These are phyloP conservation scores for Leptopilina myrica DNA, from an alignment of 2,888 invertebrate genomes.

Conservation along the genomic window DNA sequence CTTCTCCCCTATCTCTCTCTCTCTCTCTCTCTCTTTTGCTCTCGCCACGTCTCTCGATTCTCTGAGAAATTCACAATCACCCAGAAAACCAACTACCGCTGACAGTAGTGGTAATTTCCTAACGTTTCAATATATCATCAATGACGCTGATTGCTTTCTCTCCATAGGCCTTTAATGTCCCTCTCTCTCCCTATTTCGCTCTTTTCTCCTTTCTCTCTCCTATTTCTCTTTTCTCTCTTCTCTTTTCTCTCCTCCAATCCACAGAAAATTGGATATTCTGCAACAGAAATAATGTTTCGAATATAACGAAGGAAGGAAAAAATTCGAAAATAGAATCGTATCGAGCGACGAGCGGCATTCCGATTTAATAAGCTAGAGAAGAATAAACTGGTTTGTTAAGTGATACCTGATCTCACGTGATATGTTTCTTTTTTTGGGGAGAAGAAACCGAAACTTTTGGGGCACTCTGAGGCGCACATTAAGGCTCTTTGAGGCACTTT, in stretches of 20 bases:
- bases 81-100: conserved; percentile 16
- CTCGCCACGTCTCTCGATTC: neutral
- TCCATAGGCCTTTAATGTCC: neutral
- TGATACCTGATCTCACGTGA: conserved; percentile 2
- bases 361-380: neutral
- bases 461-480: neutral
- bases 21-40: neutral
- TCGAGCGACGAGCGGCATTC: neutral
- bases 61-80: conserved; percentile 18
- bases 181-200: no score
- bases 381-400: conserved; percentile 2
- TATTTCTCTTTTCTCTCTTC: no score
- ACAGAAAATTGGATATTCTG: neutral
- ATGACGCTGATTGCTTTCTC: conserved; percentile 5
- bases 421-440: neutral
- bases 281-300: neutral
- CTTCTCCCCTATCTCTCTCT: conserved; percentile 2
- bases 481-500: no score
- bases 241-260: no score
- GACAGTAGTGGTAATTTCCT: conserved; percentile 26
- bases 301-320: neutral
- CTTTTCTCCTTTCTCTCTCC: no score
- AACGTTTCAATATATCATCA: conserved; percentile 29
- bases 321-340: neutral
- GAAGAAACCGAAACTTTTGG: neutral